These are phyloP conservation scores for Nezara viridula DNA, from an alignment of 2,888 invertebrate species.

Conservation along the genomic window DNA sequence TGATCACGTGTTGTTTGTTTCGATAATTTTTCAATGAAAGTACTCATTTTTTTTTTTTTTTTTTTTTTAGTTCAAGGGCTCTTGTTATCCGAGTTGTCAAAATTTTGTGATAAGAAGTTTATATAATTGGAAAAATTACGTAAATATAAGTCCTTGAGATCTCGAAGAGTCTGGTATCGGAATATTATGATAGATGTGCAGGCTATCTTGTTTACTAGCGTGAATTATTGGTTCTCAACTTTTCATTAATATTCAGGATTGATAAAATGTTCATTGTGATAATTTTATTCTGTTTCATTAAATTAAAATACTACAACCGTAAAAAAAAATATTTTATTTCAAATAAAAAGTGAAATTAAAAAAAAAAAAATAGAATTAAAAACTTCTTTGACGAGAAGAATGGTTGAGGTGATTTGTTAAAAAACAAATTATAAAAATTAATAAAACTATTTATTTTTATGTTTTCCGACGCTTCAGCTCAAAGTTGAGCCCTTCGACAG, in stretches of 20 bases:
- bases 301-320: too few species aligned
- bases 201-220: not conserved
- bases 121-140: not conserved
- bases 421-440: too few species aligned
- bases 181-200: not conserved
- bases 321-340: too few species aligned
- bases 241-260: not conserved
- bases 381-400: too few species aligned
- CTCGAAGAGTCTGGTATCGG: not conserved
- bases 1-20: not conserved
- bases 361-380: too few species aligned
- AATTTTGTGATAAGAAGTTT: not conserved
- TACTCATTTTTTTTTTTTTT: not conserved
- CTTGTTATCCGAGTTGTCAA: not conserved
- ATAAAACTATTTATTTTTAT: too few species aligned
- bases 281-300: too few species aligned
- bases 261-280: not conserved
- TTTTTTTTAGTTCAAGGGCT: conserved; percentile 1
- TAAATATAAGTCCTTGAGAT: not conserved
- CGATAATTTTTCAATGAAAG: conserved; percentile 4
- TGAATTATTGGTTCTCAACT: not conserved
- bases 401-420: too few species aligned
- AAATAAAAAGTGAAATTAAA: too few species aligned
- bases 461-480: too few species aligned
- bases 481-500: too few species aligned